Conservation (phyloP, 2,113 vertebrate genomes). For the Struthio camelus region DNA sequence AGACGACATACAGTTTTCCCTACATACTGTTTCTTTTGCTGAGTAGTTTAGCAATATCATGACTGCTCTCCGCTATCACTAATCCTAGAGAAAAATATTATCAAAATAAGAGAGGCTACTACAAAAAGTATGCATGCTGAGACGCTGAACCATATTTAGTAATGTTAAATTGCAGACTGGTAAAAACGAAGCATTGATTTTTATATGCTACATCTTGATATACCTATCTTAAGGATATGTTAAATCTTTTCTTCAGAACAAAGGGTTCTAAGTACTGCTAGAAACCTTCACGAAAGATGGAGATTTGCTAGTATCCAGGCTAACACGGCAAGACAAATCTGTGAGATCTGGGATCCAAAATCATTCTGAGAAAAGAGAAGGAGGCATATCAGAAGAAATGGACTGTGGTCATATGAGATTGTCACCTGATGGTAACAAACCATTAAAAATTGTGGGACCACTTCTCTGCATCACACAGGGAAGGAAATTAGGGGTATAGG, state of each 20-base stretch:
- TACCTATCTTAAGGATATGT: not conserved
- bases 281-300: not conserved
- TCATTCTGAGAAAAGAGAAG: not conserved
- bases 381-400: not conserved
- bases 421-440: not conserved
- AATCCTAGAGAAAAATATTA: not conserved
- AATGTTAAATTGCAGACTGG: not conserved
- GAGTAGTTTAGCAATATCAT: not conserved
- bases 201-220: not conserved
- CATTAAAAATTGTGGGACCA: fast-evolving
- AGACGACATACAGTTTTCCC: not conserved
- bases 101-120: not conserved
- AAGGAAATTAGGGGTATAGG: not conserved
- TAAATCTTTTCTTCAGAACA: not conserved
- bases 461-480: not conserved
- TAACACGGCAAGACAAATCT: too few species aligned
- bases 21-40: not conserved
- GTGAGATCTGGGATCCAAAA: not conserved
- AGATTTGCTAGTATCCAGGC: not conserved
- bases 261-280: not conserved
- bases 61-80: not conserved
- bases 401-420: not conserved
- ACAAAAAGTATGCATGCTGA: not conserved
- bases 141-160: not conserved
- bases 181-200: not conserved